phyloP scores from a whole-genome alignment of 2,888 invertebrate species.

The Eretmocerus hayati region DNA sequence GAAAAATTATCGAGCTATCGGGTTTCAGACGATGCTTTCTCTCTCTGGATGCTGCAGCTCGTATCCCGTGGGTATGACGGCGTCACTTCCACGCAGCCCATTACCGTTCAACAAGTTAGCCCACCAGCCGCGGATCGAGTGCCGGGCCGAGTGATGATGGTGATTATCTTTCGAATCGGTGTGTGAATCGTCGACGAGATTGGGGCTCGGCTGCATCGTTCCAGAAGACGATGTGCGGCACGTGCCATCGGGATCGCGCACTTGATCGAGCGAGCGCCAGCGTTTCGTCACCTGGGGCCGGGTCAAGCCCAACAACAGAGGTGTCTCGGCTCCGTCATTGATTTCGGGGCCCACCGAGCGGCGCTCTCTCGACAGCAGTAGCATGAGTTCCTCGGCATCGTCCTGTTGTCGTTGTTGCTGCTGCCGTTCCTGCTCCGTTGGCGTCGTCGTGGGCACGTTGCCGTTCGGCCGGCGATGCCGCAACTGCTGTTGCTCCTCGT shows the following conservation, averaged over 20 bases:
- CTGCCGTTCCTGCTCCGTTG: neutral
- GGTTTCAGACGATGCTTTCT: constrained; percentile 53
- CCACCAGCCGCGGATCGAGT: constrained; percentile 67
- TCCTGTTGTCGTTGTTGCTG: neutral
- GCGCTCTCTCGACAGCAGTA: neutral
- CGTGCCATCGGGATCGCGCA: constrained; percentile 22
- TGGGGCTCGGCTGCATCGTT: too few species aligned
- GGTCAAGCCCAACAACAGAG: constrained; percentile 43
- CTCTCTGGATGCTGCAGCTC: constrained; percentile 52
- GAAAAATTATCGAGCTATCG: too few species aligned
- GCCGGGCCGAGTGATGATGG: constrained; percentile 53
- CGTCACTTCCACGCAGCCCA: constrained; percentile 61
- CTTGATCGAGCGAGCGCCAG: constrained; percentile 69
- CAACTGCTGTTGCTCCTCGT: constrained; percentile 15
- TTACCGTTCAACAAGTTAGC: constrained; percentile 68
- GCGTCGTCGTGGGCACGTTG: neutral
- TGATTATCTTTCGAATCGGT: constrained; percentile 58
- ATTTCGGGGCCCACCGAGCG: constrained; percentile 9
- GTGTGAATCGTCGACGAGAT: constrained; percentile 25
- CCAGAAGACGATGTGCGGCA: constrained; percentile 1
- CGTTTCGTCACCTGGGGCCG: constrained; percentile 50
- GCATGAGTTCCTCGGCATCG: neutral
- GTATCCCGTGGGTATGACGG: constrained; percentile 51
- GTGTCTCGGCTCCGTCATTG: constrained; percentile 48
- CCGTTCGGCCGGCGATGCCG: neutral